Conservation (phyloP, 2,113 vertebrate genomes). For the Arenaria interpres region DNA sequence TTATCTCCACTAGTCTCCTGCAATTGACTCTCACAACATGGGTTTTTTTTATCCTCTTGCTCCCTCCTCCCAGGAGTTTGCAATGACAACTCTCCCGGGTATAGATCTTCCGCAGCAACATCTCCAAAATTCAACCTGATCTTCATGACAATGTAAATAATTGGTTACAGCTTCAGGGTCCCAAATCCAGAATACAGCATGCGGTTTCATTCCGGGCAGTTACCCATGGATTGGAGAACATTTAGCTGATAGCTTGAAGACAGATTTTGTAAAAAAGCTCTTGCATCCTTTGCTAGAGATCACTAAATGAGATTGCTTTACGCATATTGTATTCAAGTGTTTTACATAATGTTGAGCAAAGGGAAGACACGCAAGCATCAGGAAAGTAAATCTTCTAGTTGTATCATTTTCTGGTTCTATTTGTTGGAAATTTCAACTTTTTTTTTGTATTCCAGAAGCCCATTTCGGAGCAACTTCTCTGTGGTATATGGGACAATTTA, state of each 20-base stretch:
- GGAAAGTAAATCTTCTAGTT: neutral
- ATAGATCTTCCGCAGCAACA: neutral
- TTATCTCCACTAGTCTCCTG: neutral
- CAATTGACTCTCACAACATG: accelerated
- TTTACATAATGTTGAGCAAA: neutral
- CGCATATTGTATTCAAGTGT: neutral
- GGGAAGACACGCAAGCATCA: neutral
- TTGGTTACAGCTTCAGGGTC: neutral
- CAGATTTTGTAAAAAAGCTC: neutral
- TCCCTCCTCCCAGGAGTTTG: neutral
- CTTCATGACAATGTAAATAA: neutral
- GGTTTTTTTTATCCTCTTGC: neutral
- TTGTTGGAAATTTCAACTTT: neutral
- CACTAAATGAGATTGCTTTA: neutral
- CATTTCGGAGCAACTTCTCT: neutral
- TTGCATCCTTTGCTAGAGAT: neutral
- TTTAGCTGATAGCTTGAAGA: neutral
- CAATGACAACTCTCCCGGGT: neutral
- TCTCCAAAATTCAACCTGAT: neutral
- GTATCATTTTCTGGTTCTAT: neutral
- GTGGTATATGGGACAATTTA: neutral
- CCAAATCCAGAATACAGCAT: neutral
- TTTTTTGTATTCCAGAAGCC: neutral
- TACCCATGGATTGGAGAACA: neutral
- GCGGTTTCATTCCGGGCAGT: neutral